A percentile compares a stretch with the other conserved stretches of the same genome.
These are phyloP conservation scores for Caranx melampygus DNA, from an alignment of 2,113 vertebrate genomes.

Conservation along the genomic window DNA sequence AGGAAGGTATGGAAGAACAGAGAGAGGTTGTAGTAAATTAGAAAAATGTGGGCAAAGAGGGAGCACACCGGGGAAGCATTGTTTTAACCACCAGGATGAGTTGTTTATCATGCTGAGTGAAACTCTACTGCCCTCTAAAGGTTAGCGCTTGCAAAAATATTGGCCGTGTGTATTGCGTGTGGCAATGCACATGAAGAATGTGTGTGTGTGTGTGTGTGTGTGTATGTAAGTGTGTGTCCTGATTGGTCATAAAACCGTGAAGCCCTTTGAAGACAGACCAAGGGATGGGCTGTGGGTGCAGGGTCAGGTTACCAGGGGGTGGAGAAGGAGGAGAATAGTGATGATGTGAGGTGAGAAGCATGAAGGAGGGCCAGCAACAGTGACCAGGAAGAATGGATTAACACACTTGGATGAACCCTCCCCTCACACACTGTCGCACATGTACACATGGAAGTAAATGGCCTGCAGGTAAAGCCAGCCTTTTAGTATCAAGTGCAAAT, in stretches of 20 bases:
- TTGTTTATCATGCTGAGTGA: conserved; percentile 28
- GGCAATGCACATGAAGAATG: background rate
- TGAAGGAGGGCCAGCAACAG: conserved; percentile 61
- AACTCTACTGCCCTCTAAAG: conserved; percentile 79
- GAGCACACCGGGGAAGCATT: background rate
- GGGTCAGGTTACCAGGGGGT: conserved; percentile 42
- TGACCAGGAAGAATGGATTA: conserved; percentile 70
- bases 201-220: conserved; percentile 4
- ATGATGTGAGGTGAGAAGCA: conserved; percentile 66
- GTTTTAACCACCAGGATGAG: background rate
- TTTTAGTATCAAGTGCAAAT: conserved; percentile 40
- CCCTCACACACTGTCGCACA: background rate
- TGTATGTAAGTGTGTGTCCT: conserved; percentile 33
- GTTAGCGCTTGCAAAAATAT: conserved; percentile 24
- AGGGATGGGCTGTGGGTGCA: conserved; percentile 47
- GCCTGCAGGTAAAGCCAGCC: conserved; percentile 39
- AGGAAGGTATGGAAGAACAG: conserved; percentile 2
- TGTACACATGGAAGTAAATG: background rate
- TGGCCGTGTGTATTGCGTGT: background rate
- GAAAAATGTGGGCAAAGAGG: conserved; percentile 12
- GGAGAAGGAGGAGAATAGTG: conserved; percentile 57
- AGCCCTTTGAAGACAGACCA: conserved; percentile 64
- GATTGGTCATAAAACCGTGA: conserved; percentile 64
- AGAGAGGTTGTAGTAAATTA: conserved; percentile 19
- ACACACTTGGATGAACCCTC: conserved; percentile 51